phyloP scores from a whole-genome alignment of 2,888 invertebrate species.

The Drosophila cognata region DNA sequence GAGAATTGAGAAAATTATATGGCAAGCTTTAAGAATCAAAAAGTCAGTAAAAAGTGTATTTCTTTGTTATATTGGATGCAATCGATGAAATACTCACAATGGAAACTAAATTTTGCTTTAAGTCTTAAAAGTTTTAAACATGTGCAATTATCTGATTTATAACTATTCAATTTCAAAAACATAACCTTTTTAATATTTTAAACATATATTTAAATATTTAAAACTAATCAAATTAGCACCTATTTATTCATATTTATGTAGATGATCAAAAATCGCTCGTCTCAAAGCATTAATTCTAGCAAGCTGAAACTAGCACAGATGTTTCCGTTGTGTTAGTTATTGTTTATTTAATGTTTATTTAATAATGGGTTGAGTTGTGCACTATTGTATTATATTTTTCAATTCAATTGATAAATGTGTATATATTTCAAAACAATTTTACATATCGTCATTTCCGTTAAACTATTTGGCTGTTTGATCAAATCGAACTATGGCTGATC shows the following conservation, averaged over 20 bases:
- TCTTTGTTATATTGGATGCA: neutral
- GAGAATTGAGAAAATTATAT: constrained; percentile 12
- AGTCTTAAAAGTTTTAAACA: neutral
- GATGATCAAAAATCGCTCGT: no score
- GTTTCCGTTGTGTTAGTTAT: no score
- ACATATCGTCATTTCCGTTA: neutral
- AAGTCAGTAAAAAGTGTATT: neutral
- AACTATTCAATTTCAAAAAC: neutral
- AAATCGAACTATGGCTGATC: neutral
- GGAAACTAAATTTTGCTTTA: neutral
- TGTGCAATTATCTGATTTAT: neutral
- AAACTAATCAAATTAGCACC: neutral
- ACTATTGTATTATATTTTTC: neutral
- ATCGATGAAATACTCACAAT: neutral
- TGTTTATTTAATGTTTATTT: no score
- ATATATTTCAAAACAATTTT: neutral
- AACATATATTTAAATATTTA: neutral
- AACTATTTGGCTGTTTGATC: neutral
- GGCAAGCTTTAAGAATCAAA: constrained; percentile 32
- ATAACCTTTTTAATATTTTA: neutral
- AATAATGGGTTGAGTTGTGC: neutral
- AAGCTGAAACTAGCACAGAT: neutral
- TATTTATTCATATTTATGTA: neutral
- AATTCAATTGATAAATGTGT: neutral
- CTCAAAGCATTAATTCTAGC: no score